Conservation (phyloP, 2,113 vertebrate species). For the Danionella cerebrum region DNA sequence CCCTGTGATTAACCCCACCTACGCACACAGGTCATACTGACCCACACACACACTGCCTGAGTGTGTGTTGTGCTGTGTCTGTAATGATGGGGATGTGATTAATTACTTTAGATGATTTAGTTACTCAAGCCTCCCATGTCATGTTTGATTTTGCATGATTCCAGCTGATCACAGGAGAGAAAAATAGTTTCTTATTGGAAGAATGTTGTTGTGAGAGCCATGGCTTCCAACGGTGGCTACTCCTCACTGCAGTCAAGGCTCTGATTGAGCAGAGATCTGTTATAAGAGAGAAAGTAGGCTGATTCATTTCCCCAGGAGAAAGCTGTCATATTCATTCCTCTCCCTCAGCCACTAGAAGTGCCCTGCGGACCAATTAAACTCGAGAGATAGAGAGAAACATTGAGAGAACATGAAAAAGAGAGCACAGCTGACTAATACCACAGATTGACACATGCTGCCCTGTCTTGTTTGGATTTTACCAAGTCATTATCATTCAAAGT, state of each 20-base stretch:
- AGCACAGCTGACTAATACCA: constrained; percentile 38
- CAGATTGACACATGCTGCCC: neutral
- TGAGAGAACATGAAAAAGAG: too few relatives aligned
- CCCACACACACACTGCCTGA: constrained; percentile 5
- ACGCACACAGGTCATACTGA: neutral
- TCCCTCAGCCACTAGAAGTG: constrained; percentile 28
- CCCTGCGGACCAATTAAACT: constrained; percentile 67
- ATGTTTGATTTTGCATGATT: neutral
- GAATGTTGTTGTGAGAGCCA: too few relatives aligned
- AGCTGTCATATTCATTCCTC: constrained; percentile 45
- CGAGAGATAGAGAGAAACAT: constrained; percentile 37
- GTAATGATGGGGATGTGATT: constrained; percentile 6
- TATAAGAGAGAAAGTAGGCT: constrained; percentile 29
- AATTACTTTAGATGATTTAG: neutral
- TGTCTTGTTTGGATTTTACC: too few relatives aligned
- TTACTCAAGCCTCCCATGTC: neutral
- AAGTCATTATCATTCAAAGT: too few relatives aligned
- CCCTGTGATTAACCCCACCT: neutral
- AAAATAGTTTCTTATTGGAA: neutral
- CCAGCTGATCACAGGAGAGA: neutral
- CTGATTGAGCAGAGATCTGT: neutral
- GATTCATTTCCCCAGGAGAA: constrained; percentile 58
- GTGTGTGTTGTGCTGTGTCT: too few relatives aligned
- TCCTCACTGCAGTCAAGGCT: too few relatives aligned
- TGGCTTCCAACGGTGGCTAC: too few relatives aligned